These are phyloP conservation scores for Pseudoips prasinana DNA, from an alignment of 2,888 invertebrate species.

Conservation along the genomic window DNA sequence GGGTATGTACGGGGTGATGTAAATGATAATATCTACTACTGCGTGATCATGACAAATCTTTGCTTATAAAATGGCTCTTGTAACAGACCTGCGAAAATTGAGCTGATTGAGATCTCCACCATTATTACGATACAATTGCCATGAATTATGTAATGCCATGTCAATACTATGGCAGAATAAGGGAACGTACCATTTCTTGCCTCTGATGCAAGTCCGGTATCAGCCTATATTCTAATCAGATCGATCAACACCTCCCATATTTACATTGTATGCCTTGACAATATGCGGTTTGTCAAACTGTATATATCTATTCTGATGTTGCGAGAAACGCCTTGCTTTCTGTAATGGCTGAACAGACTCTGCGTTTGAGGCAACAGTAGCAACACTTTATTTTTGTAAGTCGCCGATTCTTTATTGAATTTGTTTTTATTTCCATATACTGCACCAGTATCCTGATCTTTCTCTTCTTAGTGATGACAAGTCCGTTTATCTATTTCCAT, in stretches of 20 bases:
- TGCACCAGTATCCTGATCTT: too few species aligned
- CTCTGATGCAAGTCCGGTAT: neutral
- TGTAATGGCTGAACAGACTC: neutral
- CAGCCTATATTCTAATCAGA: constrained; percentile 1
- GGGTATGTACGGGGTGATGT: too few species aligned
- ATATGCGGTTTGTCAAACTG: neutral
- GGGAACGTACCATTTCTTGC: constrained; percentile 1
- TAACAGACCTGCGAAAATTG: neutral
- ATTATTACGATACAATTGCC: neutral
- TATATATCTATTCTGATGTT: neutral
- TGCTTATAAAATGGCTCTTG: constrained; percentile 2
- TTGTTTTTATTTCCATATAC: too few species aligned
- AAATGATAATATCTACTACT: too few species aligned
- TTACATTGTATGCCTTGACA: neutral
- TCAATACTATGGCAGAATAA: neutral
- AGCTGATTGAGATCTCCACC: neutral
- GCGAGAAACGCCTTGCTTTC: neutral
- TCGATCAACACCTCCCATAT: constrained; percentile 1
- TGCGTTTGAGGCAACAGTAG: neutral
- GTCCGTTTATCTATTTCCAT: too few species aligned
- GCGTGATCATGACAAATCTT: too few species aligned
- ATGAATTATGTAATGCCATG: neutral
- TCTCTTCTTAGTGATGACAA: too few species aligned
- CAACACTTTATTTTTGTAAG: too few species aligned
- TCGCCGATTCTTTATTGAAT: too few species aligned